A percentile compares a stretch with the other conserved stretches of the same genome.
Conservation (phyloP, 1,140 invertebrate species). For the Saccostrea cuccullata region DNA sequence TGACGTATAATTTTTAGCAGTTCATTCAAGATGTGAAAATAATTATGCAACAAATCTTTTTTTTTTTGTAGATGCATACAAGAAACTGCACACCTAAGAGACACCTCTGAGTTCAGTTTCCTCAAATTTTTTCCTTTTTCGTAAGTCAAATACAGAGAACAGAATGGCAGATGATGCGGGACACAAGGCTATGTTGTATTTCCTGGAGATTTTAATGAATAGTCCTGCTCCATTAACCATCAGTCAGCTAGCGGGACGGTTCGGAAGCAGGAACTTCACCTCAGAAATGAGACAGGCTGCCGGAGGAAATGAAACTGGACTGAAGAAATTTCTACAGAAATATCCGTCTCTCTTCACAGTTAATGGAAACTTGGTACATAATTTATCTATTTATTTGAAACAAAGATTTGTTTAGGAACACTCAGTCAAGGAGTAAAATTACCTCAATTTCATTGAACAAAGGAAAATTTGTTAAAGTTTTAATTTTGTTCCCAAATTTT, state of each 20-base stretch:
- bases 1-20: too few relatives aligned
- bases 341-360: slow-evolving; percentile 79
- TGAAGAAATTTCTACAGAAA: slow-evolving; percentile 78
- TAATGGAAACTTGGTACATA: slow-evolving; percentile 73
- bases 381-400: neutral
- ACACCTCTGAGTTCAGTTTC: slow-evolving; percentile 59
- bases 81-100: slow-evolving; percentile 38
- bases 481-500: too few relatives aligned
- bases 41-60: neutral
- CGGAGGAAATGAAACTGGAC: slow-evolving; percentile 78
- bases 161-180: slow-evolving; percentile 78
- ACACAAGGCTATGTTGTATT: slow-evolving; percentile 80
- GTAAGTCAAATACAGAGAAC: slow-evolving; percentile 28
- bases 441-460: too few relatives aligned
- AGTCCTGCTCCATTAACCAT: slow-evolving; percentile 75
- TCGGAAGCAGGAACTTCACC: slow-evolving; percentile 78
- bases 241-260: slow-evolving; percentile 78
- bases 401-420: neutral
- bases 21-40: too few relatives aligned
- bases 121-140: slow-evolving; percentile 46
- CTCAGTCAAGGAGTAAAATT: too few relatives aligned
- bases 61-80: slow-evolving; percentile 33
- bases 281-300: slow-evolving; percentile 78
- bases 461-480: too few relatives aligned
- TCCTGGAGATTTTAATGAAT: slow-evolving; percentile 80